phyloP scores from a whole-genome alignment of 2,888 invertebrate genomes.

The Drosophila tanythrix region DNA sequence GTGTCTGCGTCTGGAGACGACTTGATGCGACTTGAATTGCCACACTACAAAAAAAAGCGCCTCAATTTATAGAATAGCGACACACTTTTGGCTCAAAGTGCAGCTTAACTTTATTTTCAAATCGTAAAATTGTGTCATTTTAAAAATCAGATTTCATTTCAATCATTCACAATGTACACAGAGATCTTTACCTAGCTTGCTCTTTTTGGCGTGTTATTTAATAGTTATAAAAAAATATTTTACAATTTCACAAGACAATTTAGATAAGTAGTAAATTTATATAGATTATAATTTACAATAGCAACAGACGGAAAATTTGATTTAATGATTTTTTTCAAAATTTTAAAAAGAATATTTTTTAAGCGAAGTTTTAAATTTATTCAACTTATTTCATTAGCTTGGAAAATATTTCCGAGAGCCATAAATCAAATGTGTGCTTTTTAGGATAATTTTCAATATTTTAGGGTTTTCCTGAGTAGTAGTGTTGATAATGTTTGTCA shows the following conservation, averaged over 20 bases:
- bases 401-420: not conserved
- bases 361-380: not conserved
- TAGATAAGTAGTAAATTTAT: not conserved
- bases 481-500: constrained; percentile 11
- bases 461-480: not conserved
- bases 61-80: not conserved
- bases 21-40: constrained; percentile 23
- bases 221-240: not conserved
- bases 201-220: not conserved
- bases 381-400: not conserved
- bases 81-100: not conserved
- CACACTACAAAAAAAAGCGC: not conserved
- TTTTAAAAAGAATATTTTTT: not conserved
- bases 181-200: not conserved
- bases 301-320: not conserved
- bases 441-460: not conserved
- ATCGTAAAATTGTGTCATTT: not conserved
- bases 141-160: not conserved
- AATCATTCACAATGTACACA: not conserved
- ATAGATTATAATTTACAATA: not conserved
- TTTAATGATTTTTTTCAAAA: fast-evolving
- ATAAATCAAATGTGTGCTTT: not conserved
- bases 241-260: not conserved
- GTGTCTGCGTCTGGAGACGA: constrained; percentile 51
- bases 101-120: not conserved